phyloP scores from a whole-genome alignment of 2,113 vertebrate genomes.

The Perognathus longimembris region DNA sequence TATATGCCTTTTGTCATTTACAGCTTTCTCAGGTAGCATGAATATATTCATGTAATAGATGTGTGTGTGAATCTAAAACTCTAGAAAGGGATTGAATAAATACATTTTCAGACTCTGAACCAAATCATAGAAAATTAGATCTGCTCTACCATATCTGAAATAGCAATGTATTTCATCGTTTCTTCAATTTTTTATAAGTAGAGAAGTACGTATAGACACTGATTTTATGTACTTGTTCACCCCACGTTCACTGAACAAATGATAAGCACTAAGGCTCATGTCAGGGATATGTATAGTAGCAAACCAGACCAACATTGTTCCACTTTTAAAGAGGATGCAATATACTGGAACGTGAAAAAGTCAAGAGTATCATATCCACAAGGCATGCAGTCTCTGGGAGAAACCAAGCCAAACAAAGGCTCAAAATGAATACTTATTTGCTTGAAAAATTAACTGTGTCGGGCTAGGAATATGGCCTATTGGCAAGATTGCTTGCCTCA shows the following conservation, averaged over 20 bases:
- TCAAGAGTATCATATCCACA: neutral
- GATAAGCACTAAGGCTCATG: neutral
- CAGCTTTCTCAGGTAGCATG: slow-evolving; percentile 23
- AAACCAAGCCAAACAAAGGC: neutral
- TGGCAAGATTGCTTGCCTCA: no score
- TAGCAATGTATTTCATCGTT: slow-evolving; percentile 17
- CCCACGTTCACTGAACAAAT: slow-evolving; percentile 28
- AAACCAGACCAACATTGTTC: neutral
- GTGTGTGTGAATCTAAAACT: slow-evolving; percentile 14
- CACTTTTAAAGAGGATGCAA: neutral
- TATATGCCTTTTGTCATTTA: slow-evolving; percentile 31
- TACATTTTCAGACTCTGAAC: slow-evolving; percentile 48
- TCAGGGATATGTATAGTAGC: neutral
- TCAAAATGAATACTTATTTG: neutral
- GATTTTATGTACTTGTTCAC: neutral
- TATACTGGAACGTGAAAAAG: neutral
- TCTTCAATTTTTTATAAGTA: slow-evolving; percentile 44
- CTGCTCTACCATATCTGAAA: neutral
- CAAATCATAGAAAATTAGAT: slow-evolving; percentile 49
- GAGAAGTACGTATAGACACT: neutral
- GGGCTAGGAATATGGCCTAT: no score
- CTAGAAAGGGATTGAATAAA: neutral
- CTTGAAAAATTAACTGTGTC: neutral
- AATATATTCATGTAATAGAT: slow-evolving; percentile 65
- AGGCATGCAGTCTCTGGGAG: neutral